Conservation (phyloP, 2,797 vertebrate genomes). For the Gallirallus australis region DNA sequence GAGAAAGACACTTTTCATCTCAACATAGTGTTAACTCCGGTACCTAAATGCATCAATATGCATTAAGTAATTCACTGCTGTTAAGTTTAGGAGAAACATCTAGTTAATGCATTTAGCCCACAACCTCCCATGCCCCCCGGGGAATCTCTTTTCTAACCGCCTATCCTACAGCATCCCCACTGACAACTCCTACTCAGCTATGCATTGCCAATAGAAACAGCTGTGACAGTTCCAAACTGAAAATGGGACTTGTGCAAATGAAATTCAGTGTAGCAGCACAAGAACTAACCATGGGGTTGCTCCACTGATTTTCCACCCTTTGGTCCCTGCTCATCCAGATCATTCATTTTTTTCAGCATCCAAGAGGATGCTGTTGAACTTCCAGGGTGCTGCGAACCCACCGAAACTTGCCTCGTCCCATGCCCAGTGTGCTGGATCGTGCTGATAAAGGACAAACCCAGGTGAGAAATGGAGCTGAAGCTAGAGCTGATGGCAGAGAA, state of each 20-base stretch:
- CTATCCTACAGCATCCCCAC: slow-evolving; percentile 64
- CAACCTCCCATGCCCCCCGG: slow-evolving; percentile 67
- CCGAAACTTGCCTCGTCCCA: neutral
- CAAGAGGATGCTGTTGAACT: neutral
- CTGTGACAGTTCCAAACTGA: slow-evolving; percentile 66
- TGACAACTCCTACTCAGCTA: slow-evolving; percentile 68
- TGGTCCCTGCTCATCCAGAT: neutral
- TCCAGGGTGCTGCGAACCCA: neutral
- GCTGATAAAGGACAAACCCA: neutral
- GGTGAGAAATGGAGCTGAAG: neutral
- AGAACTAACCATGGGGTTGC: slow-evolving; percentile 35
- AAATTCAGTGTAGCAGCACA: slow-evolving; percentile 60
- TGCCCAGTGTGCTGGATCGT: rapidly evolving
- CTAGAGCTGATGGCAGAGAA: neutral
- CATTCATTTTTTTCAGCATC: neutral
- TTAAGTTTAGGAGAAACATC: slow-evolving; percentile 52
- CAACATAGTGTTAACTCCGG: neutral
- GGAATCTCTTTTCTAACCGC: slow-evolving; percentile 59
- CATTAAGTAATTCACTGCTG: slow-evolving; percentile 36
- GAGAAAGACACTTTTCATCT: neutral
- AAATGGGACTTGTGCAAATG: slow-evolving; percentile 68
- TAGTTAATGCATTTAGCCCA: slow-evolving; percentile 61
- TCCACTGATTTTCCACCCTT: neutral
- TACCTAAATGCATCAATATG: neutral
- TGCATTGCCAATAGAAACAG: slow-evolving; percentile 70